Base-by-base conservation (phyloP, 2,888 invertebrate species). In the Ischnus inquisitorius region DNA sequence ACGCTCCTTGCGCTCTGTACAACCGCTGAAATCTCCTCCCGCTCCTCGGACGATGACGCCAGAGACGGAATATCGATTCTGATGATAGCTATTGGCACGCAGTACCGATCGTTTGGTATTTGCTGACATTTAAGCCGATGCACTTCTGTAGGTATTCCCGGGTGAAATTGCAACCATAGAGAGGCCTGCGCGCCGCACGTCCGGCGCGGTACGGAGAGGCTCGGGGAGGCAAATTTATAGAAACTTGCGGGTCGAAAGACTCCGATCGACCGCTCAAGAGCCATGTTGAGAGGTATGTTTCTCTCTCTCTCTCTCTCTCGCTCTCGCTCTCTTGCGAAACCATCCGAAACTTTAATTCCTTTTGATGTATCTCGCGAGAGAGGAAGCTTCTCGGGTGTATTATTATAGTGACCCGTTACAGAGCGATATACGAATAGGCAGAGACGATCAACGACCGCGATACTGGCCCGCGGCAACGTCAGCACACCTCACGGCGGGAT, bases 51-150 rank as follows among this genome's bases (percentile, higher is more conserved):
- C 41, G 25, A n/a, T 25, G 10, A n/a, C 43, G 22, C 19, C 64
- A 41, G 62, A 78, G 76, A 77, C 79, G 64, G 80, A 77, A 84
- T 84, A 84, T 84, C 84, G 81, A 84, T 84, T 84, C 75, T 78
- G 84, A 84, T 84, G 81, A 84, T 81, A 81, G 84, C 80, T 84
- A 84, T 84, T 78, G 81, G 74, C 81, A 81, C 84, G 81, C 83
- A 74, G 77, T 84, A 74, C 62, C 72, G 46, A 77, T 68, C 64
- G 41, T 41, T 81, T 80, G 79, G 67, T 80, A 83, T 84, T 84
- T 84, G 81, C 84, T 84, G 81, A 84, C 81, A 84, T 84, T 84
- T 84, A 81, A 81, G n/a, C 51, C 69, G 81, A 75, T 57, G 74
- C 39, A 60, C 51, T 39, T 51, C 48, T 41, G 69, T 71, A 64